Percentiles rank a stretch among this genome's conserved stretches.
Evolutionary conservation across 92 coral and sea anemone genomes (phyloP).

Genomic region (Phenganax subtilis): DNA sequence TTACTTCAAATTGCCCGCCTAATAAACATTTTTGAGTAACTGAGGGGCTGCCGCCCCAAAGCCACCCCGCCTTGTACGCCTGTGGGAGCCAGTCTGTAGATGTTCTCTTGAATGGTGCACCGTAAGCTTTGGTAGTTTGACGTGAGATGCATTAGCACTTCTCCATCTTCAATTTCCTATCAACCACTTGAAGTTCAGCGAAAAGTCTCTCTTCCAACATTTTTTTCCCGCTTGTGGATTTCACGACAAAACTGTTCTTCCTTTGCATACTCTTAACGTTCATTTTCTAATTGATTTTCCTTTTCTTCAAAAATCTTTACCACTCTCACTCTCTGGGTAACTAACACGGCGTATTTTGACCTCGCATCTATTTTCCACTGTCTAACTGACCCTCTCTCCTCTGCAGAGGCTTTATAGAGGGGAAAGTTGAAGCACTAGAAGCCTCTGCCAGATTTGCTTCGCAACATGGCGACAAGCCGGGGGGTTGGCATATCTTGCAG

Average conservation of each 20-base stretch:
- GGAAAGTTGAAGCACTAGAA: too few species aligned
- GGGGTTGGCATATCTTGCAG: too few species aligned
- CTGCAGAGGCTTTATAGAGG: too few species aligned
- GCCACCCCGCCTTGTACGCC: too few species aligned
- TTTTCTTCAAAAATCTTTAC: conserved; percentile 33
- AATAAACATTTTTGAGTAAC: too few species aligned
- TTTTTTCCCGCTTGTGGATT: conserved; percentile 40
- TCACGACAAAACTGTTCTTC: conserved; percentile 42
- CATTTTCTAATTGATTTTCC: conserved; percentile 29
- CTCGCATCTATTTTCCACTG: conserved; percentile 55
- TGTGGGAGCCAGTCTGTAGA: conserved; percentile 48
- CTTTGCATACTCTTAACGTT: conserved; percentile 34
- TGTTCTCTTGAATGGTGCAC: conserved; percentile 48
- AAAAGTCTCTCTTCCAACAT: background rate
- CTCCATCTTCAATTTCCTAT: conserved; percentile 3
- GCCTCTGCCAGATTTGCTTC: too few species aligned
- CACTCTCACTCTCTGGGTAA: conserved; percentile 35
- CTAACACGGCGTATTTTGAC: conserved; percentile 38
- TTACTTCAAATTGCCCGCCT: too few species aligned
- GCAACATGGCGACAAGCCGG: too few species aligned
- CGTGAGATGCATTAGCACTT: background rate
- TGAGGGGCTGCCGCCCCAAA: too few species aligned
- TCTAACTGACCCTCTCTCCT: too few species aligned
- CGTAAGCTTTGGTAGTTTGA: background rate
- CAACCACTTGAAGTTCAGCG: background rate